Percentiles rank a stretch among this genome's conserved stretches.
These are phyloP conservation scores for Clarias laeviceps DNA, from an alignment of 2,797 vertebrate species.

Conservation along the genomic window DNA sequence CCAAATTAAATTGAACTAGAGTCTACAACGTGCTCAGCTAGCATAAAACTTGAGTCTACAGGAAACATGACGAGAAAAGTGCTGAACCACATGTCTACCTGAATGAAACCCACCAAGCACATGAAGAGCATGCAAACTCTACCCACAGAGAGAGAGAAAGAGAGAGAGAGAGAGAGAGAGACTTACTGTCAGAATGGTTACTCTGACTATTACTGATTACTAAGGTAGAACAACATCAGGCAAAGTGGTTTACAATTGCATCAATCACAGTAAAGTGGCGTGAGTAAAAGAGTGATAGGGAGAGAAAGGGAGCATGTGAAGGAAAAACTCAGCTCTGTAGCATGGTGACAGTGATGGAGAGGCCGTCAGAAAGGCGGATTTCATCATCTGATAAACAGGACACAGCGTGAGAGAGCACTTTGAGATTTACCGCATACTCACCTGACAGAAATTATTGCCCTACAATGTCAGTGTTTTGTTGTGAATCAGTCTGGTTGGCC, in stretches of 20 bases:
- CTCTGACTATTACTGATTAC: constrained; percentile 54
- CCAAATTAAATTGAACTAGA: not conserved
- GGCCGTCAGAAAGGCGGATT: constrained; percentile 36
- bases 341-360: constrained; percentile 41
- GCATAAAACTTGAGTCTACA: not conserved
- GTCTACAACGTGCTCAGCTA: not conserved
- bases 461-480: not conserved
- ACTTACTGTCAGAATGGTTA: not conserved
- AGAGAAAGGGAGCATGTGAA: not conserved
- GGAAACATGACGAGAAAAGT: not conserved
- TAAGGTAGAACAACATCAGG: constrained; percentile 22
- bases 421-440: not conserved
- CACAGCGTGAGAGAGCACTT: not conserved
- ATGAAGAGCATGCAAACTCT: too few relatives aligned
- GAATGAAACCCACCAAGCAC: too few relatives aligned
- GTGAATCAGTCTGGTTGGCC: not conserved
- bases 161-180: not conserved
- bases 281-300: not conserved
- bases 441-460: not conserved
- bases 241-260: constrained; percentile 24
- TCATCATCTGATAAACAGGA: constrained; percentile 24
- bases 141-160: not conserved
- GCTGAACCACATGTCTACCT: too few relatives aligned
- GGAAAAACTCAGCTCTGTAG: constrained; percentile 13
- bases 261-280: constrained; percentile 4